Conservation (phyloP, 1,140 invertebrate species). For the Potamilus streckersoni region DNA sequence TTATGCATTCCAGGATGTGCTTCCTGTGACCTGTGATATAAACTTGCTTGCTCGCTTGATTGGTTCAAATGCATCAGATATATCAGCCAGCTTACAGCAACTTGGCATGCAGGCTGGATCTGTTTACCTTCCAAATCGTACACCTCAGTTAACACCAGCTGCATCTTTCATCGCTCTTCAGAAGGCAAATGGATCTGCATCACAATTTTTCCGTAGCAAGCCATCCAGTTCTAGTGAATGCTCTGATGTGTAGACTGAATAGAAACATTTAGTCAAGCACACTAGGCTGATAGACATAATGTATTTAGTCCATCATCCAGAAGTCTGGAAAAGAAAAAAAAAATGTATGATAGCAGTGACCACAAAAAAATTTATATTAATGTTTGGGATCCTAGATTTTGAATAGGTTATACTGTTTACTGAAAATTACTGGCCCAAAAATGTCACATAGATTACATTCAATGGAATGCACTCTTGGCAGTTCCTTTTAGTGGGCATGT, state of each 20-base stretch:
- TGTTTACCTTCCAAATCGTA: slow-evolving; percentile 12
- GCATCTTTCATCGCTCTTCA: slow-evolving; percentile 22
- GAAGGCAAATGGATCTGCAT: slow-evolving; percentile 18
- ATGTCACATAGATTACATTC: too few species aligned
- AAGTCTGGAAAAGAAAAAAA: too few species aligned
- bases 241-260: slow-evolving; percentile 8
- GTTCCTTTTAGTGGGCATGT: too few species aligned
- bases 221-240: slow-evolving; percentile 17
- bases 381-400: too few species aligned
- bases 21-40: slow-evolving; percentile 17
- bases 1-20: slow-evolving; percentile 9
- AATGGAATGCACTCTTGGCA: too few species aligned
- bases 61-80: slow-evolving; percentile 15
- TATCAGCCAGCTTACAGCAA: slow-evolving; percentile 13
- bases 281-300: too few species aligned
- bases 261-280: too few species aligned
- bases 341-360: too few species aligned
- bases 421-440: too few species aligned
- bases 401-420: too few species aligned
- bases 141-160: slow-evolving; percentile 22
- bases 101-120: slow-evolving; percentile 5
- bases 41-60: slow-evolving; percentile 10
- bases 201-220: neutral
- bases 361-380: too few species aligned
- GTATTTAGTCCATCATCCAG: too few species aligned